A percentile compares a stretch with the other conserved stretches of the same genome.
Conservation (phyloP, 1,140 invertebrate genomes). For the Penaeus japonicus region DNA sequence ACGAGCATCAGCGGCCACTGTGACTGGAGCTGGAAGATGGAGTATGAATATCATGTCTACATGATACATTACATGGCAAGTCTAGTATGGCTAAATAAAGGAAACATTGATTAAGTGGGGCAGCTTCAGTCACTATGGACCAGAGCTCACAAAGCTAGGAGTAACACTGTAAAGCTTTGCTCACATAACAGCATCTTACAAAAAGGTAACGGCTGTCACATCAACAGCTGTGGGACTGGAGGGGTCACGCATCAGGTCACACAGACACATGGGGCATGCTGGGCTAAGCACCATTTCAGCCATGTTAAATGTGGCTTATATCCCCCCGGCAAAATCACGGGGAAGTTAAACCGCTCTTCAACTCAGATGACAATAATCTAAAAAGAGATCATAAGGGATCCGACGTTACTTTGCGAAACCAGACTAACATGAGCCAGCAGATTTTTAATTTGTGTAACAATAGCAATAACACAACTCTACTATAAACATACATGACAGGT, state of each 20-base stretch:
- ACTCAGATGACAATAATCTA: background rate
- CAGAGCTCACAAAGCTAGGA: conserved; percentile 12
- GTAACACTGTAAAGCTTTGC: conserved; percentile 18
- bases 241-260: conserved; percentile 39
- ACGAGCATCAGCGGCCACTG: background rate
- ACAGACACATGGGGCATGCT: conserved; percentile 40
- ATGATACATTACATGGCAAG: conserved; percentile 15
- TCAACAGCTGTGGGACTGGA: conserved; percentile 29
- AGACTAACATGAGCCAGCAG: too few species aligned
- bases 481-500: too few species aligned
- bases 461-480: too few species aligned
- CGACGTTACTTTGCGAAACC: too few species aligned
- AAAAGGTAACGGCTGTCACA: conserved; percentile 23
- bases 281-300: conserved; percentile 30
- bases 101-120: conserved; percentile 20
- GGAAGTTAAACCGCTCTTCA: background rate
- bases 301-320: background rate
- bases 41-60: conserved; percentile 14
- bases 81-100: conserved; percentile 33
- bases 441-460: too few species aligned
- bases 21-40: conserved; percentile 23
- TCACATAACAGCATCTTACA: conserved; percentile 1
- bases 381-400: too few species aligned
- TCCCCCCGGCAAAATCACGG: background rate
- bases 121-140: conserved; percentile 18